Percentiles rank a stretch among this genome's conserved stretches.
Conservation (phyloP, 2,797 vertebrate species). For the Bradypus variegatus region DNA sequence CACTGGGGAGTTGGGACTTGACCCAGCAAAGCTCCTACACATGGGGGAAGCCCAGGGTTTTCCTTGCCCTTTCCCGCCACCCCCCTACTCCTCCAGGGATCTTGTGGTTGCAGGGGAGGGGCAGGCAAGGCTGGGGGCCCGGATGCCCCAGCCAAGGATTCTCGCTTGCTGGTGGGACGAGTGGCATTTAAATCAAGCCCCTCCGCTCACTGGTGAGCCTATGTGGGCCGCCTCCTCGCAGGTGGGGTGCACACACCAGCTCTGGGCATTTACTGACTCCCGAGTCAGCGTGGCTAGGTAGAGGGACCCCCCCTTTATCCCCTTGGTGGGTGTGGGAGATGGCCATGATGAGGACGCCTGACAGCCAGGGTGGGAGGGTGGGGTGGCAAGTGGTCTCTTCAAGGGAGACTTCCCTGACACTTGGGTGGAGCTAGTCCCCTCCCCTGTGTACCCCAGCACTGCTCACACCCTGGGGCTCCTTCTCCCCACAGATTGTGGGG, state of each 20-base stretch:
- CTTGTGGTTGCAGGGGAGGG: background rate
- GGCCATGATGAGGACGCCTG: conserved; percentile 22
- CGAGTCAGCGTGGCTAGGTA: conserved; percentile 24
- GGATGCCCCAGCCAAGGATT: background rate
- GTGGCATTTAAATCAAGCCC: conserved; percentile 60
- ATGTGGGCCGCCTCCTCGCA: conserved; percentile 53
- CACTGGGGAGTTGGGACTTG: background rate
- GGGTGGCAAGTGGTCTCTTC: background rate
- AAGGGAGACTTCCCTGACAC: background rate
- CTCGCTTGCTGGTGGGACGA: conserved; percentile 14
- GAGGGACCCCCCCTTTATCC: conserved; percentile 41
- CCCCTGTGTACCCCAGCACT: background rate
- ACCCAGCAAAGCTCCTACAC: background rate
- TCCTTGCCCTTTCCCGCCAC: background rate
- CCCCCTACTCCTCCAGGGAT: background rate
- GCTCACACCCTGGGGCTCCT: background rate
- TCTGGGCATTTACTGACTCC: conserved; percentile 64
- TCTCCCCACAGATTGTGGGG: background rate
- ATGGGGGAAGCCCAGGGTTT: background rate
- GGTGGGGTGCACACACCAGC: conserved; percentile 47
- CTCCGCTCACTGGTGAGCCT: conserved; percentile 48
- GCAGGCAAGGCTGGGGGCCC: background rate
- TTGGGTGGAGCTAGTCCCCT: background rate
- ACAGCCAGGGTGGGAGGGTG: background rate
- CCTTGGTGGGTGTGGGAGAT: background rate